Conservation (phyloP, 2,113 vertebrate genomes). For the Murina feae region DNA sequence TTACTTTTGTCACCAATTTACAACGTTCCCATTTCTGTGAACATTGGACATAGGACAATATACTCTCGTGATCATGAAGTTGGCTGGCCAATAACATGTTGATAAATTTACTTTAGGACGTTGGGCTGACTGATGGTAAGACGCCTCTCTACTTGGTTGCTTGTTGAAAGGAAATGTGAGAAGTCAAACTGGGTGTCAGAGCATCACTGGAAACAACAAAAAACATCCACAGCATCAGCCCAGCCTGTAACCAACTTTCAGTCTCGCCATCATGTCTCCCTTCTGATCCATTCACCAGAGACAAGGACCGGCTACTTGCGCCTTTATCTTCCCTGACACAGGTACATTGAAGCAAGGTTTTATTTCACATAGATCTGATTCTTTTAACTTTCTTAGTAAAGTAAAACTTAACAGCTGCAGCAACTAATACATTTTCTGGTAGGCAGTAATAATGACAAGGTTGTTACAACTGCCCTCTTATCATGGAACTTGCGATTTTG, state of each 20-base stretch:
- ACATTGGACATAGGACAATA: not conserved
- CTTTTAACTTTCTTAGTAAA: not conserved
- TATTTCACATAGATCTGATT: constrained; percentile 44
- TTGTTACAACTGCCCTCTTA: constrained; percentile 29
- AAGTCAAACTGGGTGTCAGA: not conserved
- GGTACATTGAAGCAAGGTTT: not conserved
- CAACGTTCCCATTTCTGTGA: not conserved
- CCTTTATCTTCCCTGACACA: constrained; percentile 21
- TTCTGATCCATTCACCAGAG: not conserved
- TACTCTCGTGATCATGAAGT: not conserved
- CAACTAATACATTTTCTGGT: not conserved
- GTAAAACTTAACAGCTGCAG: not conserved
- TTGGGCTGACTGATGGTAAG: not conserved
- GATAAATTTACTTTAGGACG: not conserved
- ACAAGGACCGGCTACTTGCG: not conserved
- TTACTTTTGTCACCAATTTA: not conserved
- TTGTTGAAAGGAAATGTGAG: not conserved
- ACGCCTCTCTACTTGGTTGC: not conserved
- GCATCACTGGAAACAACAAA: not conserved
- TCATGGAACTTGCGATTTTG: not conserved
- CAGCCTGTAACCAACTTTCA: not conserved
- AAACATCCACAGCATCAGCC: not conserved
- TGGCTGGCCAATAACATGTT: not conserved
- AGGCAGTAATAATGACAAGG: not conserved
- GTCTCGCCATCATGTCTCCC: not conserved